A percentile compares a stretch with the other conserved stretches of the same genome.
phyloP scores from a whole-genome alignment of 2,797 vertebrate species.

The Lophotriccus pileatus region DNA sequence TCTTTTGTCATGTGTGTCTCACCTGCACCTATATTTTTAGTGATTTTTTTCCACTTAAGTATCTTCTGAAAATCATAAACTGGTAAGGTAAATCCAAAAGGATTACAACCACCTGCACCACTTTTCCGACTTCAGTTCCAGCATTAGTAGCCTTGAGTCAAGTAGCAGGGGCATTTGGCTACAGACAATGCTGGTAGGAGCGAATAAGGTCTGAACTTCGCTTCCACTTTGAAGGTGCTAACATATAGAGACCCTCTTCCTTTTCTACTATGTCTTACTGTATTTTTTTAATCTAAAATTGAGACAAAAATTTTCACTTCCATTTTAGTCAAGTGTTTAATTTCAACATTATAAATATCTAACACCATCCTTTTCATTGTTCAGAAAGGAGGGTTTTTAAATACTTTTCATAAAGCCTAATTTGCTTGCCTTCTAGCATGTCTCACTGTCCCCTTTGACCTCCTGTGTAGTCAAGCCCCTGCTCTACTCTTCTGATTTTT shows the following conservation, averaged over 20 bases:
- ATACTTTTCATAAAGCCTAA: not conserved
- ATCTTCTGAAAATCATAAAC: not conserved
- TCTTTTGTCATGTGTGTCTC: not conserved
- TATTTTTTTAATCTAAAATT: not conserved
- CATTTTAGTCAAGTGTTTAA: not conserved
- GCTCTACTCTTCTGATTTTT: not conserved
- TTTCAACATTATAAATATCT: not conserved
- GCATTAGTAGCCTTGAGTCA: not conserved
- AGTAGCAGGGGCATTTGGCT: rapidly evolving
- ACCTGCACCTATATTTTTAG: not conserved
- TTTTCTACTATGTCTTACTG: not conserved
- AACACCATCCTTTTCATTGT: not conserved
- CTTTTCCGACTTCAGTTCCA: not conserved
- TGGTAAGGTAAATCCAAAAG: not conserved
- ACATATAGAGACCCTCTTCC: not conserved
- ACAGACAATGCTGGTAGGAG: not conserved
- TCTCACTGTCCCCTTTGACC: not conserved
- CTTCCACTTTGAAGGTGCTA: not conserved
- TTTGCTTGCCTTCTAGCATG: not conserved
- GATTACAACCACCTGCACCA: not conserved
- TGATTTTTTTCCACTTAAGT: not conserved
- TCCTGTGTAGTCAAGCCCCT: not conserved
- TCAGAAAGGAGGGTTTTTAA: not conserved
- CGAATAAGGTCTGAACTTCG: not conserved
- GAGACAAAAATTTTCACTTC: not conserved